phyloP scores from a whole-genome alignment of 1,140 invertebrate species.

The Choristoneura fumiferana region DNA sequence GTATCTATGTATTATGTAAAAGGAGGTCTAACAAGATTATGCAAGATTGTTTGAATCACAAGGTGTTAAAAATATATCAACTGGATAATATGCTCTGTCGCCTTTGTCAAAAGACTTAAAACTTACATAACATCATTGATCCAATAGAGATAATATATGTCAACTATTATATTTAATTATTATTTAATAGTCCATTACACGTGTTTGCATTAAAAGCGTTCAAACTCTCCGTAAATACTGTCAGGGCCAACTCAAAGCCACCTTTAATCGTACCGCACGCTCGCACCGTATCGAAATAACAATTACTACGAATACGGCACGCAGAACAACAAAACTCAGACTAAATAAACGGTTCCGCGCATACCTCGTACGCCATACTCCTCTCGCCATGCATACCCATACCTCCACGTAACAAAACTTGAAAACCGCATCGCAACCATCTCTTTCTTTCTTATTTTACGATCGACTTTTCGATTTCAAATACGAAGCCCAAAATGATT shows the following conservation, averaged over 20 bases:
- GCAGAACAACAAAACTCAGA: conserved; percentile 41
- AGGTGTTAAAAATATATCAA: too few relatives aligned
- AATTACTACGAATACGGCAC: conserved; percentile 44
- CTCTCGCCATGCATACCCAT: conserved; percentile 26
- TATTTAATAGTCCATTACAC: background rate
- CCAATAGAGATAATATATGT: too few relatives aligned
- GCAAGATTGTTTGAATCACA: too few relatives aligned
- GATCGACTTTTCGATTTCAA: conserved; percentile 30
- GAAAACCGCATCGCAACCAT: conserved; percentile 33
- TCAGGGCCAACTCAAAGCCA: conserved; percentile 21
- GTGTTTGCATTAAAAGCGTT: background rate
- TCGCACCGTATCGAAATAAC: conserved; percentile 51
- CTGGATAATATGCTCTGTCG: too few relatives aligned
- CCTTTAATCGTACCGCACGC: conserved; percentile 14
- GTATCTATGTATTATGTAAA: too few relatives aligned
- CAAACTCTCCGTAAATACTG: conserved; percentile 24
- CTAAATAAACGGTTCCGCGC: conserved; percentile 48
- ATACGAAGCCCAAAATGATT: conserved; percentile 28
- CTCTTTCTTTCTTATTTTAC: conserved; percentile 40
- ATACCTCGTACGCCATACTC: conserved; percentile 42
- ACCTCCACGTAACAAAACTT: conserved; percentile 32
- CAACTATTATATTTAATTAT: too few relatives aligned
- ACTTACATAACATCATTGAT: too few relatives aligned
- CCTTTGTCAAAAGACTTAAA: too few relatives aligned
- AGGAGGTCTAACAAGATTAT: too few relatives aligned